Base-by-base conservation (phyloP, 2,113 vertebrate genomes). In the Panthera leo region DNA sequence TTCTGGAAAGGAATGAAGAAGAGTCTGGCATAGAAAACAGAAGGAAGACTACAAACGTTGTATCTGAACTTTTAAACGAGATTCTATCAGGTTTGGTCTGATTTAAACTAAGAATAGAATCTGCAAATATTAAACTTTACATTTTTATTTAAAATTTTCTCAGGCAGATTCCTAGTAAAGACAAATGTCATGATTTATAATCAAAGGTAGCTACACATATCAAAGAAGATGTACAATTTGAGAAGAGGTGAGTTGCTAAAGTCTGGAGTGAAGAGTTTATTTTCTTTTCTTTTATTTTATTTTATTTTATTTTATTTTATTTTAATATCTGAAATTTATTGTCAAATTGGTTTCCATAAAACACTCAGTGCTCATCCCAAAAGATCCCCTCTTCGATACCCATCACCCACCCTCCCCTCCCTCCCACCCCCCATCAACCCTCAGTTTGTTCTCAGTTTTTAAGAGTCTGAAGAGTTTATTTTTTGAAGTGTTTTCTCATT, bases 401-500 rank as follows among this genome's bases (percentile, higher is more conserved):
- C 45, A 45, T 45, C 45, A 45, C 7, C 45, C 45, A 45, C 45
- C 45, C 8, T 9, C 45, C 45, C 45, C 45, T 2, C 45, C 8
- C 8, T 45, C 45, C 45, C 45, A 45, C 45, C 45, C 45, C 45
- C 45, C 45, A 45, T 45, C 45, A 45, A 45, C 45, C 45, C 45
- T 45, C 45, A 45, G 45, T 45, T 45, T 45, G 45, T 45, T 45
- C 45, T 45, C 45, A 9, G 45, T 45, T 45, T 9, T 45, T 45
- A 45, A 45, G 45, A 9, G 8, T 45, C 45, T 31, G 36, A 11
- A 63, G n/a, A 80, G 53, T 76, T 95, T 55, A 87, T 21, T 88
- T 95, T 95, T 94, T 51, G 55, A 90, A 61, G 12, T 75, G 45
- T 34, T 96, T 89, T 92, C 55, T 68, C 84, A 18, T 79, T 95